These are phyloP conservation scores for Gracilinanus agilis DNA, from an alignment of 2,113 vertebrate species.

Conservation along the genomic window DNA sequence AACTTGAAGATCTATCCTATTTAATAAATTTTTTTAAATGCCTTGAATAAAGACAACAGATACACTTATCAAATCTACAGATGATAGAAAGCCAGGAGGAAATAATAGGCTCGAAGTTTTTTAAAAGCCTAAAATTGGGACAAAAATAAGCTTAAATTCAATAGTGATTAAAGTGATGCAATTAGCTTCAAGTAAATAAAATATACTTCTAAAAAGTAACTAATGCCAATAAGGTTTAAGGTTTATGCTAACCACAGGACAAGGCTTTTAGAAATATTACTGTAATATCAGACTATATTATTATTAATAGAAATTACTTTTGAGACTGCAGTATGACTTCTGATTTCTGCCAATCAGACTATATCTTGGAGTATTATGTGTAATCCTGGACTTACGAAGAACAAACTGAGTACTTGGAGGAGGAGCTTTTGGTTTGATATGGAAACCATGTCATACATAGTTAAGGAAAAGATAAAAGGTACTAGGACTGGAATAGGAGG, in stretches of 20 bases:
- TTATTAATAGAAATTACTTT: neutral
- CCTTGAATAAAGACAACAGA: neutral
- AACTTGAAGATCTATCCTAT: neutral
- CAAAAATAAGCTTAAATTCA: neutral
- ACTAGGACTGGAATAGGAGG: neutral
- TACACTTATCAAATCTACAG: neutral
- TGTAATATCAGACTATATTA: neutral
- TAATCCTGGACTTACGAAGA: too few species aligned
- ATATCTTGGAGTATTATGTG: too few species aligned
- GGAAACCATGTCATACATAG: conserved; percentile 47
- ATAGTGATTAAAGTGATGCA: neutral
- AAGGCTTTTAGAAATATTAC: neutral
- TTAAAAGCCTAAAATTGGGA: too few species aligned
- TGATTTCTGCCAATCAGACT: too few species aligned
- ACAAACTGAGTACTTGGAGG: neutral
- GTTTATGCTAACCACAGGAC: neutral
- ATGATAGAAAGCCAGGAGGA: too few species aligned
- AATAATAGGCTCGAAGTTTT: too few species aligned
- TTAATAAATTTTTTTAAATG: neutral
- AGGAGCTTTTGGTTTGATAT: neutral
- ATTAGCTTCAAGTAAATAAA: neutral
- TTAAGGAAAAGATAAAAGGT: conserved; percentile 23
- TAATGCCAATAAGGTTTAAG: too few species aligned
- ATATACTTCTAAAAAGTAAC: neutral
- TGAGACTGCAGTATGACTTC: too few species aligned